Base-by-base conservation (phyloP, 2,113 vertebrate species). In the Brachypteracias leptosomus region DNA sequence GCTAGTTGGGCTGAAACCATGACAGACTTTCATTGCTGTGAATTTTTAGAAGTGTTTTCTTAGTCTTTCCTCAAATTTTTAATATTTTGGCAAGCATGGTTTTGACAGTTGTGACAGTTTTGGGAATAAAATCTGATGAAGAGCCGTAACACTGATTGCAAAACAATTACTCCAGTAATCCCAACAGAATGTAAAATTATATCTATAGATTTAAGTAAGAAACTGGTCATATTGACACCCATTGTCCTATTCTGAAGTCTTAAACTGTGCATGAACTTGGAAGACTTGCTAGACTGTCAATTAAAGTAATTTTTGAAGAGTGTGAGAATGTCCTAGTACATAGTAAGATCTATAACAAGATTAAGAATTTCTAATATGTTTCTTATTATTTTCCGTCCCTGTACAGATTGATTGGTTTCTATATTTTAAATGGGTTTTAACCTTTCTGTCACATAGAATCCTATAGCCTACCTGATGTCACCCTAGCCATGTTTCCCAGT, bases 301-400 rank as follows among this genome's bases (percentile, higher is more conserved):
- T 57, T 47, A 85, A 83, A 52, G 13, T 46, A 42, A 57, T 13
- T 46, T 6, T 25, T 62, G 59, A 79, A 46, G 24, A 38, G 3
- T 29, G 9, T 5, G 2, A 77, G 28, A 73, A 52, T 24, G 9
- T 70, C 28, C 17, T 26, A 52, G 9, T 35, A 38, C 9, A 73
- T 16, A 35, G 10, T 7, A 70, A 76, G 10, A 3, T 61, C 25
- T 72, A 3, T 42, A 65, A 8, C 0, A 0, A 77, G 15, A 8
- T 61, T 66, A 70, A 61, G 47, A 91, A 73, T 31, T 6, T 1
- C 9, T 65, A 38, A 24, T 0, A 0, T 25, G 5, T 58, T 89
- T 74, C 26, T 62, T 81, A 8, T 10, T 76, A 16, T 35, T 70
- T 79, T 93, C 24, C 84, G 6, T 58, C 16, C n/a, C 19, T 57